A percentile compares a stretch with the other conserved stretches of the same genome.
phyloP scores from a whole-genome alignment of 2,113 vertebrate genomes.

The Ailurus styani region DNA sequence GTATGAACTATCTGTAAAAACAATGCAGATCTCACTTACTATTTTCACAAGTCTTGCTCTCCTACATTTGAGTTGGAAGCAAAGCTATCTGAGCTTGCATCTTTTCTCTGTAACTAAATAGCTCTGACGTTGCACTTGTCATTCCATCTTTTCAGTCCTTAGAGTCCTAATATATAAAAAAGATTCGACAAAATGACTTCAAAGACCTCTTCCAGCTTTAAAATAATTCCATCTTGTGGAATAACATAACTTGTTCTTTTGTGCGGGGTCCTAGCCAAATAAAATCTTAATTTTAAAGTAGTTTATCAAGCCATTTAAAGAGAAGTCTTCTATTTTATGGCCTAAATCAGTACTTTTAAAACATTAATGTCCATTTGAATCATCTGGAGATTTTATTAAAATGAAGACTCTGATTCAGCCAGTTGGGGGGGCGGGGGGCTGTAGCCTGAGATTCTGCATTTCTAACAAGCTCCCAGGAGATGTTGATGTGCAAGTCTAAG shows the following conservation, averaged over 20 bases:
- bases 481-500: background rate
- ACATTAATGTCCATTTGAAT: background rate
- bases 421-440: background rate
- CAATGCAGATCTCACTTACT: background rate
- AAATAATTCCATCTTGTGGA: background rate
- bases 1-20: background rate
- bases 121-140: background rate
- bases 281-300: background rate
- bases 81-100: background rate
- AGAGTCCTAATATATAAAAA: background rate
- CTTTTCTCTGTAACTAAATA: background rate
- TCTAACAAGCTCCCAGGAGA: background rate
- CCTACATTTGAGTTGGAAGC: background rate
- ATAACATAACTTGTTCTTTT: background rate
- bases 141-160: background rate
- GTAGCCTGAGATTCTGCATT: background rate
- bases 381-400: background rate
- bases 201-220: background rate
- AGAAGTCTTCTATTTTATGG: background rate
- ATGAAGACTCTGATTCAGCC: background rate
- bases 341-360: background rate
- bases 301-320: background rate
- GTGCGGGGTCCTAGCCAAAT: background rate
- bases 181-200: background rate
- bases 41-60: background rate